phyloP scores from a whole-genome alignment of 1,140 invertebrate species.

The Parasteatoda tepidariorum region DNA sequence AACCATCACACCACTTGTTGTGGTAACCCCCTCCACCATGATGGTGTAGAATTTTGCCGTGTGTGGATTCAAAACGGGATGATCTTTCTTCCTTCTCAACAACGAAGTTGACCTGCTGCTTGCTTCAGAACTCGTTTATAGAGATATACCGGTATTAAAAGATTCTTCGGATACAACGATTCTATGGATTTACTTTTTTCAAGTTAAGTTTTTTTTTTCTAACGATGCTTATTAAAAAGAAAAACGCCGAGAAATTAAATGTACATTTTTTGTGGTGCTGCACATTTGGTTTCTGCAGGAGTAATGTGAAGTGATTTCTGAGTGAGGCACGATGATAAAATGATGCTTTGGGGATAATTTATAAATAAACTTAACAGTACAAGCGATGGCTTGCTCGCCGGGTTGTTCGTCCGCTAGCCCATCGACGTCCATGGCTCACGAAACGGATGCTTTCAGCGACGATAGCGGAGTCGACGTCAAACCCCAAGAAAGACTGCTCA shows the following conservation, averaged over 20 bases:
- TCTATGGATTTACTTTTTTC: too few relatives aligned
- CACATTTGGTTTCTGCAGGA: background rate
- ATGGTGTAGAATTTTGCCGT: conserved; percentile 26
- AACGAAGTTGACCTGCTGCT: background rate
- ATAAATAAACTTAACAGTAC: too few relatives aligned
- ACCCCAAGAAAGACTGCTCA: conserved; percentile 3
- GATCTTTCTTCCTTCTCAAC: background rate
- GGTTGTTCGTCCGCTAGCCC: conserved; percentile 34
- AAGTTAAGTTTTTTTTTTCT: too few relatives aligned
- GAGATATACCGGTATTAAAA: too few relatives aligned
- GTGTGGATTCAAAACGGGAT: background rate
- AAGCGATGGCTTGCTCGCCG: conserved; percentile 22
- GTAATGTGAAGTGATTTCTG: background rate
- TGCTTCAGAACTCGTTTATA: background rate
- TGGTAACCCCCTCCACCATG: conserved; percentile 29
- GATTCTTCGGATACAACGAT: too few relatives aligned
- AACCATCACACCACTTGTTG: conserved; percentile 14
- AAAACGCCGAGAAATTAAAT: too few relatives aligned
- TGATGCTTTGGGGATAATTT: too few relatives aligned
- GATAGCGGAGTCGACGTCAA: conserved; percentile 55
- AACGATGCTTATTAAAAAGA: too few relatives aligned
- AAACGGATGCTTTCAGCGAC: conserved; percentile 47
- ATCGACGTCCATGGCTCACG: conserved; percentile 9
- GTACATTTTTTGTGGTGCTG: background rate
- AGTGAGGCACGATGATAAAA: background rate